phyloP scores from a whole-genome alignment of 2,888 invertebrate genomes.

The Poecilus cupreus region DNA sequence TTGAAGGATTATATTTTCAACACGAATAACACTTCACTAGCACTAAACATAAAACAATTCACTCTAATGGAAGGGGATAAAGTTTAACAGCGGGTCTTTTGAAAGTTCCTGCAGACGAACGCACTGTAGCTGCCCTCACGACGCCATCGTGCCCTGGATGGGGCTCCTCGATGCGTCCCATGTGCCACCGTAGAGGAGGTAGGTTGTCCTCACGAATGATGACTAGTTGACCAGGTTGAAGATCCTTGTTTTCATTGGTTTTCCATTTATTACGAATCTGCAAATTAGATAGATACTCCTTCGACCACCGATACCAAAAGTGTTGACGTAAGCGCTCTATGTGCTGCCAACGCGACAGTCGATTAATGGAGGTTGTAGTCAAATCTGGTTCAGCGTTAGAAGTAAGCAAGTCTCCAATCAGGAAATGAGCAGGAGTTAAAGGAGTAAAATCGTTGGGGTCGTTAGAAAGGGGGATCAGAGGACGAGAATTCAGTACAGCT shows the following conservation, averaged over 20 bases:
- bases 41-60: neutral
- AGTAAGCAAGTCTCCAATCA: conserved; percentile 57
- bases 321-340: conserved; percentile 53
- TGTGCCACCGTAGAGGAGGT: neutral
- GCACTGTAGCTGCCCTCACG: neutral
- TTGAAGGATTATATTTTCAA: too few relatives aligned
- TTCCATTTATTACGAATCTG: neutral
- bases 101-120: neutral
- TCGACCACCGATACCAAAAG: conserved; percentile 61
- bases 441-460: conserved; percentile 60
- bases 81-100: neutral
- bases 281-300: conserved; percentile 51
- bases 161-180: neutral
- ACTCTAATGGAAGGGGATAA: neutral
- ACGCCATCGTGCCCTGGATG: neutral
- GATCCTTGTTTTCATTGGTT: neutral
- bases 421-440: conserved; percentile 59
- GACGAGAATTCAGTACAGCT: conserved; percentile 59
- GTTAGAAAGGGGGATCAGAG: conserved; percentile 58
- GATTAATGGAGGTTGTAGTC: conserved; percentile 39
- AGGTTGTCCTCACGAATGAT: neutral
- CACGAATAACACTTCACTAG: neutral
- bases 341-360: conserved; percentile 57
- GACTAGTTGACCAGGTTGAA: neutral
- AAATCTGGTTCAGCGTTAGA: conserved; percentile 43